These are phyloP conservation scores for Falcunculus frontatus DNA, from an alignment of 2,113 vertebrate genomes.

Conservation along the genomic window DNA sequence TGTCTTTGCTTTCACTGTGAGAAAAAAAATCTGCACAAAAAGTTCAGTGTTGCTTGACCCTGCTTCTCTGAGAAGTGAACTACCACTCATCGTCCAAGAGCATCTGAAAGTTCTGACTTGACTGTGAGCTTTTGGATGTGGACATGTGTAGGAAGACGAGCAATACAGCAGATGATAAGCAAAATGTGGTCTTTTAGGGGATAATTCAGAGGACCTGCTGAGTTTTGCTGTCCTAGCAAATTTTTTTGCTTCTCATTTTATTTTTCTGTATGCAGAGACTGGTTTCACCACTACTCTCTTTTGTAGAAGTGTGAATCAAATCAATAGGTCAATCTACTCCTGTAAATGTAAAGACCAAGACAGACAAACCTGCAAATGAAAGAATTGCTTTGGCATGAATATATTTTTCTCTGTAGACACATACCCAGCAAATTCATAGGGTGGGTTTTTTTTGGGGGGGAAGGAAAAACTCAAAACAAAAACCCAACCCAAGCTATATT, in stretches of 20 bases:
- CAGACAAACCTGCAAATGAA: background rate
- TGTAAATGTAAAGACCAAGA: background rate
- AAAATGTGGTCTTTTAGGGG: background rate
- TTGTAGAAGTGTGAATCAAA: background rate
- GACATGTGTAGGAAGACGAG: background rate
- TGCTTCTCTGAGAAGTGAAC: background rate
- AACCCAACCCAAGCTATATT: background rate
- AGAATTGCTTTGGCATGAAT: background rate
- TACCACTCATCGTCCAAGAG: background rate
- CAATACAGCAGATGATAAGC: background rate
- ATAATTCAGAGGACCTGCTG: background rate
- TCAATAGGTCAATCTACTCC: background rate
- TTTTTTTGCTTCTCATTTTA: background rate
- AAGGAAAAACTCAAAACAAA: background rate
- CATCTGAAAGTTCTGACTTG: background rate
- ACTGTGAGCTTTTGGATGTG: background rate
- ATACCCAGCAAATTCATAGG: background rate
- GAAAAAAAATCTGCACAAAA: background rate
- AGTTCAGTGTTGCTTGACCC: background rate
- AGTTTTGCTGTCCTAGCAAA: background rate
- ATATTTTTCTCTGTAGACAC: background rate
- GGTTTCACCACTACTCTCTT: background rate
- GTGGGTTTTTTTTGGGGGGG: background rate
- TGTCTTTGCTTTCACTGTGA: background rate
- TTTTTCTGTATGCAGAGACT: background rate